Conservation (phyloP, 2,113 vertebrate genomes). For the Scolopax mira region DNA sequence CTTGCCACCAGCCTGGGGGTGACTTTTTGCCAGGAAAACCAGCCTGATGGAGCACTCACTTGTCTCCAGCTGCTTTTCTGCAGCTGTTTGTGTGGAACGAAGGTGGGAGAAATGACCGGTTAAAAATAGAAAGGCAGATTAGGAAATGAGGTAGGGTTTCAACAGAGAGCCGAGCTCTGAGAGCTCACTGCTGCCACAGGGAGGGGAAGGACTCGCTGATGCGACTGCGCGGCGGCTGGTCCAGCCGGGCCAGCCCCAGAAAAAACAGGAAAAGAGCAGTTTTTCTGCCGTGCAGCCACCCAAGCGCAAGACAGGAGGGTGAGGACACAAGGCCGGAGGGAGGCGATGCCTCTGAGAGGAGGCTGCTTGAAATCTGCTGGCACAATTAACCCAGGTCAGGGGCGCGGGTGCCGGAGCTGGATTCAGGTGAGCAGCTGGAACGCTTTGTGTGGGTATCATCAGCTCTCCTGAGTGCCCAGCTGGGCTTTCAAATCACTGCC, state of each 20-base stretch:
- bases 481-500: neutral
- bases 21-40: neutral
- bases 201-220: neutral
- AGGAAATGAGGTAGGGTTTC: neutral
- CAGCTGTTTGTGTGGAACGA: neutral
- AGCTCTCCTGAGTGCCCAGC: neutral
- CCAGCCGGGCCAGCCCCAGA: neutral
- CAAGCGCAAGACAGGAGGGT: neutral
- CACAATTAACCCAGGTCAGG: neutral
- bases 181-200: slow-evolving; percentile 30
- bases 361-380: neutral
- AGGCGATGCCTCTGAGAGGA: neutral
- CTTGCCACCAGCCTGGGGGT: neutral
- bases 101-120: neutral
- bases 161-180: neutral
- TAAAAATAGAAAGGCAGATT: slow-evolving; percentile 28
- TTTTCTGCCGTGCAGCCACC: accelerated
- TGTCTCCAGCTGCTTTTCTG: slow-evolving; percentile 19
- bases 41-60: neutral
- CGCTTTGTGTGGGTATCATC: accelerated
- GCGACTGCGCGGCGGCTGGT: neutral
- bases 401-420: neutral
- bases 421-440: neutral
- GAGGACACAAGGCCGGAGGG: neutral
- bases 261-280: neutral